Evolutionary conservation across 2,113 vertebrate species (phyloP).

Genomic region (Oplegnathus fasciatus): DNA sequence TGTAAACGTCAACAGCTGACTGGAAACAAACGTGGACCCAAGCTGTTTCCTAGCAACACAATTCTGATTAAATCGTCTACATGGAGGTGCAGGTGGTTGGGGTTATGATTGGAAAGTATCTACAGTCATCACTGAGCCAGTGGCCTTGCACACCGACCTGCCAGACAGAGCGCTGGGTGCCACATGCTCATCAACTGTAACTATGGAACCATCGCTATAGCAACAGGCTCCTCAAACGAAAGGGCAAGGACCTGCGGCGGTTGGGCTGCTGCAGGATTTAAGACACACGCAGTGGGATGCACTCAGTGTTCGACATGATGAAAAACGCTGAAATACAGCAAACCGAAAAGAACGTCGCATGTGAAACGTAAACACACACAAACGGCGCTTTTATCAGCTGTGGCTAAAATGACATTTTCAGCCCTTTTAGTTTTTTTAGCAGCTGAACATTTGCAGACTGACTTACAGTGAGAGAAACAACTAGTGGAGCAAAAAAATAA

Average conservation of each 20-base stretch:
- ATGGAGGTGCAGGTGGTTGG: not conserved
- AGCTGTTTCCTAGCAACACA: not conserved
- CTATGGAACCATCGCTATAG: constrained; percentile 58
- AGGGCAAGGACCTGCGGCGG: constrained; percentile 52
- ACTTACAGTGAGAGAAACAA: not conserved
- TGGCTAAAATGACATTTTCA: not conserved
- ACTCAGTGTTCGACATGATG: too few species aligned
- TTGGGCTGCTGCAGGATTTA: constrained; percentile 29
- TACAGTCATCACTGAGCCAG: not conserved
- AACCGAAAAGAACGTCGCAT: too few species aligned
- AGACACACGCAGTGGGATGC: not conserved
- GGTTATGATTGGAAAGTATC: not conserved
- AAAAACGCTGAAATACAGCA: not conserved
- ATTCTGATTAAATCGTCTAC: not conserved
- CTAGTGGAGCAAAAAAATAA: not conserved
- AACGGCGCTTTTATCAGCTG: not conserved
- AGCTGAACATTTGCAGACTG: not conserved
- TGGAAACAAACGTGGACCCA: not conserved
- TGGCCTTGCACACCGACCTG: constrained; percentile 17
- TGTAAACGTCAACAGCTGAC: not conserved
- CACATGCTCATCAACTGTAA: constrained; percentile 11
- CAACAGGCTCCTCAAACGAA: constrained; percentile 68
- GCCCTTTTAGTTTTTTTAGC: not conserved
- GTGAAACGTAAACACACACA: not conserved
- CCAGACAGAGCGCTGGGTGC: constrained; percentile 17